A percentile compares a stretch with the other conserved stretches of the same genome.
Evolutionary conservation across 2,797 vertebrate genomes (phyloP).

Genomic region (Melanotaenia nigrans): DNA sequence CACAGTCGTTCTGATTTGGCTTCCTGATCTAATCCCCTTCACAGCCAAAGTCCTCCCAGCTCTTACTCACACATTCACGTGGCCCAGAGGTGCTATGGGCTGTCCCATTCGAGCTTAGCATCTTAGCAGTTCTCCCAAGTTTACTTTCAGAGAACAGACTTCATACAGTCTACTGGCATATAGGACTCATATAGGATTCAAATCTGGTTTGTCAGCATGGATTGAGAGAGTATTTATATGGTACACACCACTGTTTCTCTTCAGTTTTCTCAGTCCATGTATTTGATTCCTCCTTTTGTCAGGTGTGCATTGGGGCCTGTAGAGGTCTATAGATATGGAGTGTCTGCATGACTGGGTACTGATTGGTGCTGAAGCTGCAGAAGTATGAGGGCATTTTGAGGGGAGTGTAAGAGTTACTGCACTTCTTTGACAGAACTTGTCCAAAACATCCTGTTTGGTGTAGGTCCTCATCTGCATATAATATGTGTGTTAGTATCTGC

Average conservation of each 20-base stretch:
- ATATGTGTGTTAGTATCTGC: background rate
- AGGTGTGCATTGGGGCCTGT: conserved; percentile 61
- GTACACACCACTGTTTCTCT: conserved; percentile 4
- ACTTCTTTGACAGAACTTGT: conserved; percentile 32
- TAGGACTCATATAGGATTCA: background rate
- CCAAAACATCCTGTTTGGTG: background rate
- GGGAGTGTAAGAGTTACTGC: conserved; percentile 42
- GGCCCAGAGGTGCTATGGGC: conserved; percentile 48
- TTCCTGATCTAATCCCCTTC: conserved; percentile 75
- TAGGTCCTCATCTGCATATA: background rate
- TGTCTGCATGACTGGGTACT: conserved; percentile 69
- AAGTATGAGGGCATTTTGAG: conserved; percentile 56
- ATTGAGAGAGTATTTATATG: conserved; percentile 12
- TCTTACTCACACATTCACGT: conserved; percentile 70
- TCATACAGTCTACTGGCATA: background rate
- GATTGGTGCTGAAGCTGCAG: conserved; percentile 60
- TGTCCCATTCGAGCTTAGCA: conserved; percentile 29
- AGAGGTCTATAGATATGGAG: conserved; percentile 50
- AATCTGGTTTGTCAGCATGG: conserved; percentile 3
- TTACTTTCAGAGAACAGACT: conserved; percentile 2
- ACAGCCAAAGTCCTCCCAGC: conserved; percentile 67
- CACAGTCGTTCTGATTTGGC: conserved; percentile 69
- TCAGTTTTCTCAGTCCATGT: conserved; percentile 29
- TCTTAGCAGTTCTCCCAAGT: conserved; percentile 23
- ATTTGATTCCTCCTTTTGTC: conserved; percentile 26